phyloP scores from a whole-genome alignment of 1,140 invertebrate species.

The Drosophila kurseongensis region DNA sequence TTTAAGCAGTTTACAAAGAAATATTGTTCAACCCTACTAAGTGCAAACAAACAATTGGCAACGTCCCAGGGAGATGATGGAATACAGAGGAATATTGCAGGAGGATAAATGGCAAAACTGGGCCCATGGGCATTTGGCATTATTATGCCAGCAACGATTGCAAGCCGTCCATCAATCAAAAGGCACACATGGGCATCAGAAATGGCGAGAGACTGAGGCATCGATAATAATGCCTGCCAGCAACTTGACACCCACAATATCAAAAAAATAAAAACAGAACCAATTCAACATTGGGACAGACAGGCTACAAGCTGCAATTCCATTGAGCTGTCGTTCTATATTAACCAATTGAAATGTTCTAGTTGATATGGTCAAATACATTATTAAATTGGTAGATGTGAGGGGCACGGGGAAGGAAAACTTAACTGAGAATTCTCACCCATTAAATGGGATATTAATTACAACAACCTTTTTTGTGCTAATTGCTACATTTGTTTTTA shows the following conservation, averaged over 20 bases:
- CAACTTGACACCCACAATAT: slow-evolving; percentile 56
- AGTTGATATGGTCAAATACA: slow-evolving; percentile 14
- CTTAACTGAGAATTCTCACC: not conserved
- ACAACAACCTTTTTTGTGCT: slow-evolving; percentile 16
- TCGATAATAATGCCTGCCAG: slow-evolving; percentile 55
- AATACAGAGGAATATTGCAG: slow-evolving; percentile 11
- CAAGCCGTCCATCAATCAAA: slow-evolving; percentile 57
- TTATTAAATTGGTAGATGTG: not conserved
- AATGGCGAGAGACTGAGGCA: slow-evolving; percentile 13
- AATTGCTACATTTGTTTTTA: slow-evolving; percentile 30
- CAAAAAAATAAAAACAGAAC: slow-evolving; percentile 23
- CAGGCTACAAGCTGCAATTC: slow-evolving; percentile 24
- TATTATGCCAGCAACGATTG: slow-evolving; percentile 41
- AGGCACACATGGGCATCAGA: slow-evolving; percentile 23
- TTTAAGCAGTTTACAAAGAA: no score
- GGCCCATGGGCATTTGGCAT: slow-evolving; percentile 19
- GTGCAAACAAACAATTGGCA: slow-evolving; percentile 16
- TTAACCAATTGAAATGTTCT: slow-evolving; percentile 59
- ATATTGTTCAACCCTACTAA: slow-evolving; percentile 9
- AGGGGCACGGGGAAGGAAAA: not conserved
- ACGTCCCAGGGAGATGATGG: slow-evolving; percentile 21
- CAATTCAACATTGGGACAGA: slow-evolving; percentile 29
- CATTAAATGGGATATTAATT: slow-evolving; percentile 30
- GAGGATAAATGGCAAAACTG: slow-evolving; percentile 13
- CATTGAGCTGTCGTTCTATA: slow-evolving; percentile 48